Conservation (phyloP, 2,113 vertebrate genomes). For the Barbus barbus region DNA sequence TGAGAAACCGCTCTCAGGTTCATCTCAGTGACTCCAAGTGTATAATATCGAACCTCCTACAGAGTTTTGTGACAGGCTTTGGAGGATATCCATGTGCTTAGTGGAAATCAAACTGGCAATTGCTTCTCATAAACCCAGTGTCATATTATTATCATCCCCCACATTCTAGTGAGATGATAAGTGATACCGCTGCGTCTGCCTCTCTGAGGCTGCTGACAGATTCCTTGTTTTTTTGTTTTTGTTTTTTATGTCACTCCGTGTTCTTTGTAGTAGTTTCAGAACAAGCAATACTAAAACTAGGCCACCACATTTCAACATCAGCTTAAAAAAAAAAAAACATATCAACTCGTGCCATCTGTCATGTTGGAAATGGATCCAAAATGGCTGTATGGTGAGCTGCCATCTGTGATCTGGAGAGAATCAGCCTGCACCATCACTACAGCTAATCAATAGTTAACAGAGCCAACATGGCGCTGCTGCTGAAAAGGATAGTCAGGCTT, state of each 20-base stretch:
- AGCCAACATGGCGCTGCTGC: conserved; percentile 52
- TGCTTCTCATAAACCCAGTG: conserved; percentile 38
- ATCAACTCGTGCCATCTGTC: conserved; percentile 62
- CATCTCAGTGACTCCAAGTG: conserved; percentile 15
- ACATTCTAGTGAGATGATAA: conserved; percentile 27
- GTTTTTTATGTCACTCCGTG: not conserved
- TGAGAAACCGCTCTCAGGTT: not conserved
- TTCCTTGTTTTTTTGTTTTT: conserved; percentile 18
- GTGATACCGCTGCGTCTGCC: conserved; percentile 29
- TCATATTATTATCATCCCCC: conserved; percentile 41
- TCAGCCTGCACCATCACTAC: conserved; percentile 55
- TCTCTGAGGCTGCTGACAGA: conserved; percentile 13
- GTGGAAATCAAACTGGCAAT: conserved; percentile 42
- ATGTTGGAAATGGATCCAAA: conserved; percentile 63
- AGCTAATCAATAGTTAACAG: conserved; percentile 59
- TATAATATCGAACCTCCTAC: conserved; percentile 25
- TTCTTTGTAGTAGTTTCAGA: conserved; percentile 23
- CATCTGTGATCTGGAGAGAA: conserved; percentile 56
- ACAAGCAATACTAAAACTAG: not conserved
- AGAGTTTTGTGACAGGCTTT: conserved; percentile 41
- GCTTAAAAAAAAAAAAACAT: conserved; percentile 58
- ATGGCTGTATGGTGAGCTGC: conserved; percentile 60
- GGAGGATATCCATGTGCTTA: conserved; percentile 27
- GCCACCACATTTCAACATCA: conserved; percentile 54
- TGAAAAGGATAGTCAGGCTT: conserved; percentile 31